These are phyloP conservation scores for Brachionus rubens DNA, from an alignment of 1,140 invertebrate genomes.

Conservation along the genomic window DNA sequence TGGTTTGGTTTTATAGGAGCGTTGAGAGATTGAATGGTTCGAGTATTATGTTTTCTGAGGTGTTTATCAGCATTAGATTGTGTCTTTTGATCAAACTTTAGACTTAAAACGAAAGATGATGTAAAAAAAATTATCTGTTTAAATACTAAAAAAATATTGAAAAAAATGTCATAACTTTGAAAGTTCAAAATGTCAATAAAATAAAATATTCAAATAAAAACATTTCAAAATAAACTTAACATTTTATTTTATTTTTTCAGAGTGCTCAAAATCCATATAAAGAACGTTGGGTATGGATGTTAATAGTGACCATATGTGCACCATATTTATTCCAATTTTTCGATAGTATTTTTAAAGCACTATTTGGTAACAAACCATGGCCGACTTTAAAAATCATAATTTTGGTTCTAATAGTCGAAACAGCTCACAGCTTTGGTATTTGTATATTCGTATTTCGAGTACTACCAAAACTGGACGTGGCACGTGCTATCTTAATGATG, in stretches of 20 bases:
- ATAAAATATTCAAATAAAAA: too few species aligned
- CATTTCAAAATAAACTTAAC: too few species aligned
- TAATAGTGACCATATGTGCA: conserved; percentile 9
- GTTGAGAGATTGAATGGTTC: too few species aligned
- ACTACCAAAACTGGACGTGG: conserved; percentile 81
- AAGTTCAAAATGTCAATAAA: too few species aligned
- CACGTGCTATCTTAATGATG: conserved; percentile 86
- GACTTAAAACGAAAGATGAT: too few species aligned
- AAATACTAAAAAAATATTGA: too few species aligned
- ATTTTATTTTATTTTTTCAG: not conserved
- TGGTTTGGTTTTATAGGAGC: too few species aligned
- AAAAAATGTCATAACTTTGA: too few species aligned
- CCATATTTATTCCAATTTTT: conserved; percentile 49
- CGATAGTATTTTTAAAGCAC: conserved; percentile 51
- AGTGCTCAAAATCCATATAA: conserved; percentile 34
- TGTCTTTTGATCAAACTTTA: too few species aligned
- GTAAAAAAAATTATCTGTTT: too few species aligned
- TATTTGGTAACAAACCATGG: conserved; percentile 55
- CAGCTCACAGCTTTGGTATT: conserved; percentile 78
- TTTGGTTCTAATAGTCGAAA: conserved; percentile 69
- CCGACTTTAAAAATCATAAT: conserved; percentile 51
- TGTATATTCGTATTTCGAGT: conserved; percentile 79
- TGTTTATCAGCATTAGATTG: too few species aligned
- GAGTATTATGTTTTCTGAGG: too few species aligned
- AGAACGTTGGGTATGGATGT: conserved; percentile 47